Conservation (phyloP, 2,113 vertebrate species). For the Thomomys bottae region DNA sequence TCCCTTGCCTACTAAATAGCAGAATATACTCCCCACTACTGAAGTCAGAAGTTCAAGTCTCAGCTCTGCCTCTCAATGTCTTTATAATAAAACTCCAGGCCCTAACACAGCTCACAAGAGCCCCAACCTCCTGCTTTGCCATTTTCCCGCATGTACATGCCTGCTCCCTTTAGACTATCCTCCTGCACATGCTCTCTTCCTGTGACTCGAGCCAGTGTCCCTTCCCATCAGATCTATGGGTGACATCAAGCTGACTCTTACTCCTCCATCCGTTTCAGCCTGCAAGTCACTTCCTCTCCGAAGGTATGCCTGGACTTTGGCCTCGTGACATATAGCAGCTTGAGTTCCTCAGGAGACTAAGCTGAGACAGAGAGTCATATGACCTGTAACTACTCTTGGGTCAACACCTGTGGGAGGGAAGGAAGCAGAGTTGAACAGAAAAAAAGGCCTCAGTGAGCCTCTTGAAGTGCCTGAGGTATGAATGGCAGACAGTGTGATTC, state of each 20-base stretch:
- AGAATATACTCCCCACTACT: not conserved
- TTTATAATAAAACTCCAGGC: constrained; percentile 18
- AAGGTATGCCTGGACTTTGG: not conserved
- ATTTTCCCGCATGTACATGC: not conserved
- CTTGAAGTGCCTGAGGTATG: not conserved
- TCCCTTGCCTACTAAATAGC: not conserved
- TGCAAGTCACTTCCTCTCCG: not conserved
- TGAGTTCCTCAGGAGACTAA: not conserved
- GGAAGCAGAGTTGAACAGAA: not conserved
- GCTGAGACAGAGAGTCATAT: not conserved
- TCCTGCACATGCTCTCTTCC: not conserved
- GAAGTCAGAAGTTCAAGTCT: not conserved
- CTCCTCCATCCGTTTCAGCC: not conserved
- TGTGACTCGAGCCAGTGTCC: not conserved
- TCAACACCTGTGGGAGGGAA: not conserved
- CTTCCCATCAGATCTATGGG: not conserved
- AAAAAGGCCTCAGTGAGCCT: not conserved
- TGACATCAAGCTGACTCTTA: not conserved
- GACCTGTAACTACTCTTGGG: not conserved
- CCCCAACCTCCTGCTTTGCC: not conserved
- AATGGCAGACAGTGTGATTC: not conserved
- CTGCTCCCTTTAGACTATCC: not conserved
- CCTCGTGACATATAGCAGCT: not conserved
- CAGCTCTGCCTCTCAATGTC: not conserved
- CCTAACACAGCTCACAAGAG: not conserved